Evolutionary conservation across 2,113 vertebrate species (phyloP), one percentile per base, ranked within the genome.

Genomic region (Plectropomus leopardus): DNA sequence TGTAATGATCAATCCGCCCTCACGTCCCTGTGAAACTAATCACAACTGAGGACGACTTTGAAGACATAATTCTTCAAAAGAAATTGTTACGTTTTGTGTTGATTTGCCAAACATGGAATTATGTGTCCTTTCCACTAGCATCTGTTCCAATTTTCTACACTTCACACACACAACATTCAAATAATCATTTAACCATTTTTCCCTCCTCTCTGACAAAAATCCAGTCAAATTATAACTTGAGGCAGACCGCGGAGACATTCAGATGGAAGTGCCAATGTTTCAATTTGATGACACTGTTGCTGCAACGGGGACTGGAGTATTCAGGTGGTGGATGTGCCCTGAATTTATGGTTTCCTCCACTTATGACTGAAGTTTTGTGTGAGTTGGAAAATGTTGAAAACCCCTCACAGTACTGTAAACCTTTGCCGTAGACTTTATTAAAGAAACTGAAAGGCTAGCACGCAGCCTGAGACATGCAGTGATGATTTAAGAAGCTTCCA

Each of bases 401-500:
- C 15, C 54, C 54, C 57, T 76, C 34, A 51, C 50, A 51, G 50
- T 16, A 3, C 19, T 68, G 11, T 34, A 72, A 67, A 76, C 36
- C 64, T 73, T 60, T 44, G 30, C 34, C 30, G 19, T 4, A 24
- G 24, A 50, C 42, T 71, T 61, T 36, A 74, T 63, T 67, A 42
- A 71, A 70, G 42, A 48, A 54, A 55, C 24, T 24, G 15, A 57
- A 70, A 72, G 50, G 40, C 23, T 32, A 42, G 7, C 63, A 21
- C 65, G 54, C 6, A 16, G 51, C 74, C 70, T 1, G 51, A 72
- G 44, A 77, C 67, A 50, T 26, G 14, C 14, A 26, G 30, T 34
- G 30, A 40, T 75, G 48, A 78, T 81, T 86, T 71, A 67, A 88
- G 59, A 68, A 66, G 83, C 48, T 65, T 9, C 24, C 8, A 51